Conservation (phyloP, 2,888 invertebrate genomes). For the Harpagoxenus sublaevis region DNA sequence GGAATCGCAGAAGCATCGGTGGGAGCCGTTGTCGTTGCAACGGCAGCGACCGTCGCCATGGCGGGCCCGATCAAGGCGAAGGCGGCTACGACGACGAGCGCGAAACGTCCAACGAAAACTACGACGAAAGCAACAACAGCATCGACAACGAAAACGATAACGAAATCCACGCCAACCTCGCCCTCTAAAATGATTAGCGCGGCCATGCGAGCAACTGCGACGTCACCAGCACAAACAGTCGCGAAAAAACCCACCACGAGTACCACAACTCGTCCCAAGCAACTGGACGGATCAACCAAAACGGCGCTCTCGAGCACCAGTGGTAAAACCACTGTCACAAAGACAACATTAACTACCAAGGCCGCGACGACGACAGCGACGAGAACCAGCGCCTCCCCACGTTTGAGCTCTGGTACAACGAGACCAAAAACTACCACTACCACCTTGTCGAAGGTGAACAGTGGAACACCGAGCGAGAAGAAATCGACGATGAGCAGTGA, state of each 20-base stretch:
- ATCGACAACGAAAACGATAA: conserved; percentile 72
- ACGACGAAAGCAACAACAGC: conserved; percentile 62
- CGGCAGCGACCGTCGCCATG: conserved; percentile 79
- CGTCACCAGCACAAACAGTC: conserved; percentile 26
- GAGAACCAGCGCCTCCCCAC: conserved; percentile 58
- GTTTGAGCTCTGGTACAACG: conserved; percentile 11
- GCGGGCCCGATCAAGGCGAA: conserved; percentile 79
- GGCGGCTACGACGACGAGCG: conserved; percentile 61
- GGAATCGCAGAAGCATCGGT: conserved; percentile 73
- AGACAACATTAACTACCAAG: conserved; percentile 64
- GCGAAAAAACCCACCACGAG: conserved; percentile 64
- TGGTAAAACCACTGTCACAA: conserved; percentile 68
- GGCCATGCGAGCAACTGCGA: conserved; percentile 62
- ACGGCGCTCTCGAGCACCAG: conserved; percentile 60
- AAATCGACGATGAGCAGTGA: conserved; percentile 89
- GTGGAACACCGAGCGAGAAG: conserved; percentile 83
- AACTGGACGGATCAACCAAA: conserved; percentile 72
- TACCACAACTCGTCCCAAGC: conserved; percentile 75
- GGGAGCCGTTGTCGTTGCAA: conserved; percentile 78
- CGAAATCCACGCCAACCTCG: conserved; percentile 78
- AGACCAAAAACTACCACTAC: conserved; percentile 46
- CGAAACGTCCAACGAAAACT: conserved; percentile 61
- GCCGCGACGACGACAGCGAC: conserved; percentile 68
- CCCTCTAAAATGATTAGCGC: conserved; percentile 75
- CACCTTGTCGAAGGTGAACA: conserved; percentile 69